Evolutionary conservation across 2,888 invertebrate genomes (phyloP).

Genomic region (Liopterus haemorrhoidalis): DNA sequence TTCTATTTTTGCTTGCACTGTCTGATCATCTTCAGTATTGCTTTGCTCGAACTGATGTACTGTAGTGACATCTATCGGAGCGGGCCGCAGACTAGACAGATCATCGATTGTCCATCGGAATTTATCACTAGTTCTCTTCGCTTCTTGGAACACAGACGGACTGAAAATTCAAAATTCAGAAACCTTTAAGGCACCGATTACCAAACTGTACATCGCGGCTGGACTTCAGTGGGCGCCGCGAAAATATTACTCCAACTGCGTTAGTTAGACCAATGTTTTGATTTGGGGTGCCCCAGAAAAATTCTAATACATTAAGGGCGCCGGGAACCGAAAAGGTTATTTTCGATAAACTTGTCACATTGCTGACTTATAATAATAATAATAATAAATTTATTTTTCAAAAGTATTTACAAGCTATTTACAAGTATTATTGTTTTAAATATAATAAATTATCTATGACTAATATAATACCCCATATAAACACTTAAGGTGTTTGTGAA

Average conservation of each 20-base stretch:
- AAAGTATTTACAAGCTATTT: too few species aligned
- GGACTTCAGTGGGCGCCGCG: slow-evolving; percentile 47
- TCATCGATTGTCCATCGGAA: slow-evolving; percentile 69
- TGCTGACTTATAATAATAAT: slow-evolving; percentile 7
- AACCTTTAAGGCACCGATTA: too few species aligned
- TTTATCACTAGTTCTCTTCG: slow-evolving; percentile 44
- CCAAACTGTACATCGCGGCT: slow-evolving; percentile 48
- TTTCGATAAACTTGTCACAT: slow-evolving; percentile 32
- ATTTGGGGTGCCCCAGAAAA: too few species aligned
- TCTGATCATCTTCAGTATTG: slow-evolving; percentile 54
- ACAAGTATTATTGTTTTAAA: too few species aligned
- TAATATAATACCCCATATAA: too few species aligned
- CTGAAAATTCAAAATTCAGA: slow-evolving; percentile 35
- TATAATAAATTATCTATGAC: too few species aligned
- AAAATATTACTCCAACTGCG: too few species aligned
- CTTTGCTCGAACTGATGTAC: slow-evolving; percentile 56
- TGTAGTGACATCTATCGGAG: slow-evolving; percentile 60
- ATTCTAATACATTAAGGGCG: too few species aligned
- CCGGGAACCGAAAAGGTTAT: slow-evolving; percentile 7
- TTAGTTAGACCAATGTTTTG: too few species aligned
- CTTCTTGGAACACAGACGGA: slow-evolving; percentile 43
- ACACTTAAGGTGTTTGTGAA: too few species aligned
- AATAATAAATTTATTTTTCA: too few species aligned
- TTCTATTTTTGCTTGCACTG: slow-evolving; percentile 61
- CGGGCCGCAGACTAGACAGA: slow-evolving; percentile 60